Base-by-base conservation (phyloP, 1,140 invertebrate species). In the Whitmania pigra region DNA sequence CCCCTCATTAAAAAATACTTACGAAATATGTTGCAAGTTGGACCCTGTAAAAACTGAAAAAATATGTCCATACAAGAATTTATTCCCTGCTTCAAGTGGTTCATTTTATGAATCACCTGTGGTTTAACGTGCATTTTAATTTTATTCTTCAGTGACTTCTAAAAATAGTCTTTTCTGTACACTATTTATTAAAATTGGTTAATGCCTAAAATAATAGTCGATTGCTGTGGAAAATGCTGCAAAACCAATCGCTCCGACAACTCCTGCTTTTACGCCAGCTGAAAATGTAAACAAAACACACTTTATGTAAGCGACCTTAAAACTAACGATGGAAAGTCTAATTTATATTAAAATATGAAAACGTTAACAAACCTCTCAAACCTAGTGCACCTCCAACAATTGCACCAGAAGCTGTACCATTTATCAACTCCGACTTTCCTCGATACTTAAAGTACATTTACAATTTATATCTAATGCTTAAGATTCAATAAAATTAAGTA, bases 331-430 rank as follows among this genome's bases (percentile, higher is more conserved):
- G 43, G 11, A 49, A 49, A 49, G 0, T 49, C 13, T 49, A 1
- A 49, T 49, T 49, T 11, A 49, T 15, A 11, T 49, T 49, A 49
- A 49, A 49, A 36, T 36, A 3, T 49, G 9, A 49, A 49, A 43
- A 13, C 40, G 5, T 6, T 43, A 4, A 63, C 29, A 63, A 63
- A 93, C 91, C 91, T 88, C 95, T 86, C 67, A 97, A 82, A 53
- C 94, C 95, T 80, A 97, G 90, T n/a, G 96, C 77, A 60, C 93
- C 94, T 74, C 95, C 94, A 57, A 93, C 95, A 67, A 97, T 86
- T 67, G 86, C 94, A 71, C 93, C 94, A 76, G 93, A 92, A 80
- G 93, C 89, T 15, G 92, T 94, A 18, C 93, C 93, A 87, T 97
- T 98, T 78, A 89, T 90, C 91, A 94, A 94, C 80, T 97, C 94